phyloP scores from a whole-genome alignment of 2,888 invertebrate genomes.

The Microctonus brassicae region DNA sequence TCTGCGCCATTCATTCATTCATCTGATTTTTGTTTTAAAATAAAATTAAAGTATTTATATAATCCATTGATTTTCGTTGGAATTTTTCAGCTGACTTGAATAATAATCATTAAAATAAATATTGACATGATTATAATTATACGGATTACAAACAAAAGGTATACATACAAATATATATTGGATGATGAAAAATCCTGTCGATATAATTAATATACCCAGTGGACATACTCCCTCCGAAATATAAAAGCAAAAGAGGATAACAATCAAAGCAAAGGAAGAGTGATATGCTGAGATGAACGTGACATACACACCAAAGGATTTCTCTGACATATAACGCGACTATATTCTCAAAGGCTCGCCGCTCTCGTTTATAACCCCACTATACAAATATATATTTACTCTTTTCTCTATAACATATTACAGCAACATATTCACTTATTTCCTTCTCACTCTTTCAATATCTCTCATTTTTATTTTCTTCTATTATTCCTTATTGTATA shows the following conservation, averaged over 20 bases:
- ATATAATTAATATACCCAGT: background rate
- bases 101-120: background rate
- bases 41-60: background rate
- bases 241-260: background rate
- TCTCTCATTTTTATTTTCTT: background rate
- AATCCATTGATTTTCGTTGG: background rate
- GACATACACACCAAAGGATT: slow-evolving; percentile 31
- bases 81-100: background rate
- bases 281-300: slow-evolving; percentile 8
- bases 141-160: background rate
- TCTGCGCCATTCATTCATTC: background rate
- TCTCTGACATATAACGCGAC: slow-evolving; percentile 2
- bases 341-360: slow-evolving; percentile 22
- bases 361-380: slow-evolving; percentile 37
- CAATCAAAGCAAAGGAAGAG: background rate
- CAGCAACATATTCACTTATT: no score
- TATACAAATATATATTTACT: slow-evolving; percentile 19
- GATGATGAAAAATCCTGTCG: background rate
- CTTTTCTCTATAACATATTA: slow-evolving; percentile 6
- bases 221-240: slow-evolving; percentile 10
- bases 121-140: background rate
- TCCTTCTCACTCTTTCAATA: background rate
- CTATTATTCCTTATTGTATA: background rate
- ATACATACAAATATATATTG: background rate
- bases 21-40: background rate